These are phyloP conservation scores for Lophius americanus DNA, from an alignment of 2,797 vertebrate genomes.

Conservation along the genomic window DNA sequence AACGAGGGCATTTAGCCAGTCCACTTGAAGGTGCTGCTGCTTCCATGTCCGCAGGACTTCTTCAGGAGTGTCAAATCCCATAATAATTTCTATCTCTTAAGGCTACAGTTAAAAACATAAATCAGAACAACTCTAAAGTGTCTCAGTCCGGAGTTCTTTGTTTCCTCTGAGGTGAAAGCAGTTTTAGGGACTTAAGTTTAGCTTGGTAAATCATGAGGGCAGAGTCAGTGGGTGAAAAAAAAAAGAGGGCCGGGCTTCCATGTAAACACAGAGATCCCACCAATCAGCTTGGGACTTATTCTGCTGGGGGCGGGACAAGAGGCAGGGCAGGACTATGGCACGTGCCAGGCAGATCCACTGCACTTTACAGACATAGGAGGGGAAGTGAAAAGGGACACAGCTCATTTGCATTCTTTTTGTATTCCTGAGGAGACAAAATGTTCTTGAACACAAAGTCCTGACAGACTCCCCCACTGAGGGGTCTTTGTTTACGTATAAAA, in stretches of 20 bases:
- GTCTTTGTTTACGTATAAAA: conserved; percentile 3
- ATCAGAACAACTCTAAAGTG: not conserved
- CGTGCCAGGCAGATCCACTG: conserved; percentile 29
- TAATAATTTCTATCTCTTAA: not conserved
- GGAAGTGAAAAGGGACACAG: conserved; percentile 38
- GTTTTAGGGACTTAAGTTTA: conserved; percentile 34
- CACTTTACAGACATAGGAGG: conserved; percentile 34
- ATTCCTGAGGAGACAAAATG: conserved; percentile 69
- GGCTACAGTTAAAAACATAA: not conserved
- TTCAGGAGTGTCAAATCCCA: conserved; percentile 41
- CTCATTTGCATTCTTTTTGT: conserved; percentile 72
- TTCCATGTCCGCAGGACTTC: conserved; percentile 43
- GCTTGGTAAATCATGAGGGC: conserved; percentile 39
- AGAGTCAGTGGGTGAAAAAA: conserved; percentile 27
- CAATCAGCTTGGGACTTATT: conserved; percentile 59
- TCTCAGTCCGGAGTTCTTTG: conserved; percentile 28
- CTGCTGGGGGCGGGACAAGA: conserved; percentile 37
- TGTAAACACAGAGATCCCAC: conserved; percentile 72
- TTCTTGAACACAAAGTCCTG: conserved; percentile 54
- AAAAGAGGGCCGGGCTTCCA: conserved; percentile 52
- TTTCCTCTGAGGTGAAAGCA: conserved; percentile 28
- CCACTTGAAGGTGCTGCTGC: conserved; percentile 25
- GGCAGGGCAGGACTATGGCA: conserved; percentile 37
- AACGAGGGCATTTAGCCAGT: conserved; percentile 44
- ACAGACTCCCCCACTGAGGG: conserved; percentile 30